Percentiles rank a stretch among this genome's conserved stretches.
Evolutionary conservation across 2,888 invertebrate genomes (phyloP).

Genomic region (Brachypalpus laphriformis): DNA sequence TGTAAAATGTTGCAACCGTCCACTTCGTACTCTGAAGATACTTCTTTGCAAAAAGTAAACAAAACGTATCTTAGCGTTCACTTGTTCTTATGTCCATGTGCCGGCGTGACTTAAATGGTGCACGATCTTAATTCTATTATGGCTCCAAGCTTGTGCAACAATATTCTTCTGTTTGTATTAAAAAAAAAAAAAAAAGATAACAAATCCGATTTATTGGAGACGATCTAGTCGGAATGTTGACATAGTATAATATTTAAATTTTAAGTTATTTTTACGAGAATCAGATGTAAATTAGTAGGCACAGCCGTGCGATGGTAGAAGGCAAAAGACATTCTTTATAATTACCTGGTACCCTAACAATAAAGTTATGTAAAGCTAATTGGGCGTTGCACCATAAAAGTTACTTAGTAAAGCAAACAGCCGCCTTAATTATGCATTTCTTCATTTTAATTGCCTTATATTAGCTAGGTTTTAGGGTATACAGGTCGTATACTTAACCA

Average conservation of each 20-base stretch:
- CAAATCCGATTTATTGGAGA: slow-evolving; percentile 1
- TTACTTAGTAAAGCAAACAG: slow-evolving; percentile 1
- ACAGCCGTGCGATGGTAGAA: not conserved
- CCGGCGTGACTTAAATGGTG: not conserved
- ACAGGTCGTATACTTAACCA: slow-evolving; percentile 6
- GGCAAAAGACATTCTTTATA: not conserved
- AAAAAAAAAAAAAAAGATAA: not conserved
- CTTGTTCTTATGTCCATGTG: not conserved
- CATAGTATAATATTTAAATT: not conserved
- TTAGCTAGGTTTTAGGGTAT: not conserved
- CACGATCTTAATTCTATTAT: not conserved
- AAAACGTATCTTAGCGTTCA: not conserved
- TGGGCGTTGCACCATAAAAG: slow-evolving; percentile 32
- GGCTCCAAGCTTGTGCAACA: not conserved
- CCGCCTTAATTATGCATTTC: slow-evolving; percentile 32
- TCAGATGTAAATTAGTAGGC: not conserved
- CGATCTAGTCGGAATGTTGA: slow-evolving; percentile 10
- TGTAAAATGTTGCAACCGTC: not conserved
- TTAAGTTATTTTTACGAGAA: slow-evolving; percentile 2
- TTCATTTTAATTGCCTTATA: slow-evolving; percentile 30
- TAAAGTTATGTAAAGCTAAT: slow-evolving; percentile 32
- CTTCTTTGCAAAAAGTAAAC: not conserved
- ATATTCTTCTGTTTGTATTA: not conserved
- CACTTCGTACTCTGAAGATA: not conserved
- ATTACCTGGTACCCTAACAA: not conserved